phyloP scores from a whole-genome alignment of 2,888 invertebrate species.

The Hypolimnas misippus region DNA sequence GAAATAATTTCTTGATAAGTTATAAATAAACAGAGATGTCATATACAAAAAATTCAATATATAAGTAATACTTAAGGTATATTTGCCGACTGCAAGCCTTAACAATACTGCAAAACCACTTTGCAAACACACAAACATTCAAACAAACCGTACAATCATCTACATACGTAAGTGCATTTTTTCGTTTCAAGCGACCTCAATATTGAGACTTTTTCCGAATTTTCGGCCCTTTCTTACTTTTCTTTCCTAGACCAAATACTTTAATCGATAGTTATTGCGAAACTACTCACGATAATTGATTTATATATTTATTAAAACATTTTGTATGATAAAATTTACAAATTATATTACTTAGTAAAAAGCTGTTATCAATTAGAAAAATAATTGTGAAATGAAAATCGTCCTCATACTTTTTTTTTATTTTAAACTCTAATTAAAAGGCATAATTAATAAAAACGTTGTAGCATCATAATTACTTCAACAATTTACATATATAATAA shows the following conservation, averaged over 20 bases:
- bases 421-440: not conserved
- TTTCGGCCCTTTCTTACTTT: too few relatives aligned
- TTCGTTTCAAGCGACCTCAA: conserved; percentile 20
- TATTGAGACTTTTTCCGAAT: too few relatives aligned
- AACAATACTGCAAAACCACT: conserved; percentile 64
- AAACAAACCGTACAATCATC: conserved; percentile 5
- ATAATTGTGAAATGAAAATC: too few relatives aligned
- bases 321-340: conserved; percentile 3
- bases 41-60: not conserved
- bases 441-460: not conserved
- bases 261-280: too few relatives aligned
- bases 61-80: conserved; percentile 40
- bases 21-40: too few relatives aligned
- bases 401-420: too few relatives aligned
- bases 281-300: not conserved
- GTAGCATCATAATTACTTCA: not conserved
- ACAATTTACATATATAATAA: not conserved
- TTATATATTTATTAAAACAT: conserved; percentile 8
- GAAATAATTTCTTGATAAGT: too few relatives aligned
- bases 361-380: too few relatives aligned
- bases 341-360: conserved; percentile 3
- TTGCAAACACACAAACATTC: conserved; percentile 59
- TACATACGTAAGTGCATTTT: conserved; percentile 41
- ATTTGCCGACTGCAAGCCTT: conserved; percentile 65
- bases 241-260: too few relatives aligned